Evolutionary conservation across 2,888 invertebrate species (phyloP), one percentile per base, ranked within the genome.

Genomic region (Operophtera brumata): DNA sequence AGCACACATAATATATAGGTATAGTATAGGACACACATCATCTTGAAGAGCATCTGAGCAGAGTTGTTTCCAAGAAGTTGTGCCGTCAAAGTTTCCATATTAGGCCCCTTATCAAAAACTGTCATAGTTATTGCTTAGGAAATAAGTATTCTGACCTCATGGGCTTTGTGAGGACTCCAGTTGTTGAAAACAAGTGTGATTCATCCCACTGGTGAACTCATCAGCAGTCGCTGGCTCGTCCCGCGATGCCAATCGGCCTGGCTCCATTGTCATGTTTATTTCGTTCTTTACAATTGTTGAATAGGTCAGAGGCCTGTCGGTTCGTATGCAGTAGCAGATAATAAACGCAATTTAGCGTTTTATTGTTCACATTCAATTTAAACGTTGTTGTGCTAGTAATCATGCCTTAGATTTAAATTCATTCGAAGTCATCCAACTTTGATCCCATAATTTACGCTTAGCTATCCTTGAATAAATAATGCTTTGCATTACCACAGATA

Each of bases 231-330:
- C 41, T 9, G 11, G 14, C 26, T 7, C 40, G 10, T 9, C 43
- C n/a, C 45, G 42, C 44, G 59, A 57, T 54, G 52, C 43, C 57
- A 53, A 59, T 63, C 61, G 43, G 55, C 52, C 56, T 53, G 48
- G 37, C 45, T 43, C 50, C 60, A 62, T 64, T 62, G 61, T 63
- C 55, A 60, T 59, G 57, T 60, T 57, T 61, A 64, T 61, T 59
- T 55, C 61, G 56, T 54, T 57, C 37, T 35, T 28, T 44, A 54
- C 61, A 59, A 55, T 43, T 45, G 55, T 45, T 49, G 61, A 53
- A 53, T 57, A 55, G 62, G 62, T 62, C 66, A 66, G 54, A 62
- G 62, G 57, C 62, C 55, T 37, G 53, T 1, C 4, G 34, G n/a
- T 34, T 34, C 34, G 34, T 8, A 8, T 39, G 28, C 47, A 13